A percentile compares a stretch with the other conserved stretches of the same genome.
Evolutionary conservation across 2,797 vertebrate species (phyloP).

Genomic region (Masticophis lateralis): DNA sequence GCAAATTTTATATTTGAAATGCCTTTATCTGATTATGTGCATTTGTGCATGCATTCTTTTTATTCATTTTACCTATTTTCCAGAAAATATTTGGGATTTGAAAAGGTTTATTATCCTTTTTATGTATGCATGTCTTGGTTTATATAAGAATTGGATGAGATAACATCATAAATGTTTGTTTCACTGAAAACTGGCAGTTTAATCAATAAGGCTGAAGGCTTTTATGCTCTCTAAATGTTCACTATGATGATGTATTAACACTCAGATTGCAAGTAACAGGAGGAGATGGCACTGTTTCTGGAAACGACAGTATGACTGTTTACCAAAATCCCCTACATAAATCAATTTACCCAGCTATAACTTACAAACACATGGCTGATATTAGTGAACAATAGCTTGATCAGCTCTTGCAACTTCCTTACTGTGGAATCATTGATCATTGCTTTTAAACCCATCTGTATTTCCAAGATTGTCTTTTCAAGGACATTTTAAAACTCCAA

Average conservation of each 20-base stretch:
- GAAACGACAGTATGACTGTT: not conserved
- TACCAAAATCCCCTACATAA: slow-evolving; percentile 44
- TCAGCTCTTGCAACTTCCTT: slow-evolving; percentile 1
- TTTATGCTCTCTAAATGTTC: slow-evolving; percentile 9
- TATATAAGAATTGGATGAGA: not conserved
- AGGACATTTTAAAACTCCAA: not conserved
- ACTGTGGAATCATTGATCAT: not conserved
- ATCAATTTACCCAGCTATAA: slow-evolving; percentile 35
- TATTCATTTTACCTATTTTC: not conserved
- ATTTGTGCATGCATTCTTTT: not conserved
- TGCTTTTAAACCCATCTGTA: not conserved
- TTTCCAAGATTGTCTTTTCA: not conserved
- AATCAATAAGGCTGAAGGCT: slow-evolving; percentile 17
- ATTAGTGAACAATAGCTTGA: slow-evolving; percentile 15
- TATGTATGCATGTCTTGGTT: not conserved
- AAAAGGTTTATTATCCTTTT: not conserved
- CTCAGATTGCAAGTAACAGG: slow-evolving; percentile 34
- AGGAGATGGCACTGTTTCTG: slow-evolving; percentile 19
- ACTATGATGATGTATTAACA: slow-evolving; percentile 22
- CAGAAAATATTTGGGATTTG: not conserved
- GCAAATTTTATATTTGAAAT: not conserved
- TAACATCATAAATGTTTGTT: slow-evolving; percentile 1
- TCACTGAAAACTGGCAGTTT: slow-evolving; percentile 24
- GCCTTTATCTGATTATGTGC: not conserved
- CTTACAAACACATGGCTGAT: slow-evolving; percentile 26